Base-by-base conservation (phyloP, 2,888 invertebrate genomes). In the Criorhina ranunculi region DNA sequence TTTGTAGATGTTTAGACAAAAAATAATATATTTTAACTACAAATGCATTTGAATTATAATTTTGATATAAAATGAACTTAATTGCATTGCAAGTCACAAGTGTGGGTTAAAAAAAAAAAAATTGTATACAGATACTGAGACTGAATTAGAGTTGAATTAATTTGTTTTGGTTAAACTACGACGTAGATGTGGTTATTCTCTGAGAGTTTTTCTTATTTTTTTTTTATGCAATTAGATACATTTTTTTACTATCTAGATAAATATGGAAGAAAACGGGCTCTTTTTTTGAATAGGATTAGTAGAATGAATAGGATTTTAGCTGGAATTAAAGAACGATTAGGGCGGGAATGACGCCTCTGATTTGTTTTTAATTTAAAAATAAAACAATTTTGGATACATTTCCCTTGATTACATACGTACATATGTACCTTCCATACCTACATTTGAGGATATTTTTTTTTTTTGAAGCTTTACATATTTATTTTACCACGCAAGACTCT, bases 41-140 rank as follows among this genome's bases (percentile, higher is more conserved):
- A 53, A 53, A 40, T 40, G 40, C 53, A 53, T n/a, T 31, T 24
- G 24, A 24, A 19, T 19, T 31, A 17, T 46, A 19, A 19, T n/a
- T 46, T 64, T 5, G 19, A 40, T 53, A 40, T 53, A 12, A 66
- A 53, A 5, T 53, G 31, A 69, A 44, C 29, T 55, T 69, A 69
- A 69, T 69, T 69, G 69, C 55, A 70, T 60, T 6, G 72, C 60
- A 60, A 49, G 40, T 60, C 9, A 60, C 60, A 60, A 49, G 40
- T 40, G 72, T 72, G 31, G 59, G 40, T 40, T 60, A 17, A 12
- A 44, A 44, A 57, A n/a, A n/a, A n/a, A n/a, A n/a, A n/a, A n/a
- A n/a, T n/a, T n/a, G 40, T 67, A 42, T 24, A 31, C 53, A 42
- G 53, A 40, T 69, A 33, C n/a, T 12, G 42, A 11, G 46, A n/a